Base-by-base conservation (phyloP, 1,140 invertebrate species). In the Sycobia sp. region DNA sequence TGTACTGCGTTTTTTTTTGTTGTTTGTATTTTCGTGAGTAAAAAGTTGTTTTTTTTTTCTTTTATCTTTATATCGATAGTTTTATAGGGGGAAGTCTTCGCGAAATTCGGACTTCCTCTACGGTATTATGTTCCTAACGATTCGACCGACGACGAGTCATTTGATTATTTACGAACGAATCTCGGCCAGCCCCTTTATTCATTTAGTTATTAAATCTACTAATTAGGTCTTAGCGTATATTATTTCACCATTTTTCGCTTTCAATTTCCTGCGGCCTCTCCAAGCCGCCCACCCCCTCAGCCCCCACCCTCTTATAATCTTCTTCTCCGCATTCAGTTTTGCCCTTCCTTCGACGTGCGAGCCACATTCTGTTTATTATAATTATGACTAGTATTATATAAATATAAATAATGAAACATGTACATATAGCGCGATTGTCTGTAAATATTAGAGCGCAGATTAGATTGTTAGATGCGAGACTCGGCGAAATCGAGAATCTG, bases 61-160 rank as follows among this genome's bases (percentile, higher is more conserved):
- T 27, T 32, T 32, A 32, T 4, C 11, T 32, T 11, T 4, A 32
- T 7, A 32, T 32, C 29, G 4, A 36, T 38, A 16, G 16, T 34
- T 23, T 36, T 36, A 49, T 29, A 41, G 38, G 39, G n/a, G 49
- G 62, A 65, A 58, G 49, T 65, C 23, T 38, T 46, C 18, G 38
- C 56, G 62, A 23, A 65, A 65, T 53, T 58, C 20, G 11, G 39
- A 58, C 29, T 44, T 58, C 55, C 41, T 50, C 54, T 27, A 65
- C 55, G 62, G 62, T 65, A 22, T 65, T 65, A 34, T 59, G 62
- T 65, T 65, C 62, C 62, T 65, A 59, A 58, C n/a, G 49, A 65
- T 65, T 65, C 38, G 47, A 53, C 39, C 27, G 54, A 49, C 27
- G 54, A 49, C 38, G 54, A 63, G 54, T 63, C 44, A 43, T 57